phyloP scores from a whole-genome alignment of 2,113 vertebrate species.

The Brachyhypopomus gauderio region DNA sequence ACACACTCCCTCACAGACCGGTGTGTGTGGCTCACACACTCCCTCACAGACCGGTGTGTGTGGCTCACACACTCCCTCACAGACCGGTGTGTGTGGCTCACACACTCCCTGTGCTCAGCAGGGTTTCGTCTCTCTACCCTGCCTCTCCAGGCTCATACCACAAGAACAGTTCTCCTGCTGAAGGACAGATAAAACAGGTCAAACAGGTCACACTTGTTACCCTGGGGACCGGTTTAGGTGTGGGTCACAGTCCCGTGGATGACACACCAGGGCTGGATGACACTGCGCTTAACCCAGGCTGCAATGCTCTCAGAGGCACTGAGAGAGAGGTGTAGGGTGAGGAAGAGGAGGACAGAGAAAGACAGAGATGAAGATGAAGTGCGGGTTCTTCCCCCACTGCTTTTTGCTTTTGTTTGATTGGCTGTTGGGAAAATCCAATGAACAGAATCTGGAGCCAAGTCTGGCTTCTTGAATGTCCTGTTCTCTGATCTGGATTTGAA shows the following conservation, averaged over 20 bases:
- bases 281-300: not conserved
- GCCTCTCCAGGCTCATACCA: not conserved
- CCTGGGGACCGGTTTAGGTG: not conserved
- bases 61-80: no score
- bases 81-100: no score
- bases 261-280: not conserved
- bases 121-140: not conserved
- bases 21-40: no score
- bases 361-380: not conserved
- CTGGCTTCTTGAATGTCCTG: not conserved
- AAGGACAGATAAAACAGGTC: not conserved
- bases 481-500: conserved; percentile 55
- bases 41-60: no score
- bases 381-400: not conserved
- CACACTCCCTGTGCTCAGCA: no score
- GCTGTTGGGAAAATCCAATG: not conserved
- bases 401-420: not conserved
- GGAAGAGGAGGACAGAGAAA: conserved; percentile 24
- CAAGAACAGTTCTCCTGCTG: not conserved
- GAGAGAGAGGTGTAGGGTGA: conserved; percentile 4
- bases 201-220: not conserved
- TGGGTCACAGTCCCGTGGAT: not conserved
- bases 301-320: not conserved
- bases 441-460: not conserved
- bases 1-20: no score